phyloP scores from a whole-genome alignment of 2,888 invertebrate species.

The Drosophila macrothrix region DNA sequence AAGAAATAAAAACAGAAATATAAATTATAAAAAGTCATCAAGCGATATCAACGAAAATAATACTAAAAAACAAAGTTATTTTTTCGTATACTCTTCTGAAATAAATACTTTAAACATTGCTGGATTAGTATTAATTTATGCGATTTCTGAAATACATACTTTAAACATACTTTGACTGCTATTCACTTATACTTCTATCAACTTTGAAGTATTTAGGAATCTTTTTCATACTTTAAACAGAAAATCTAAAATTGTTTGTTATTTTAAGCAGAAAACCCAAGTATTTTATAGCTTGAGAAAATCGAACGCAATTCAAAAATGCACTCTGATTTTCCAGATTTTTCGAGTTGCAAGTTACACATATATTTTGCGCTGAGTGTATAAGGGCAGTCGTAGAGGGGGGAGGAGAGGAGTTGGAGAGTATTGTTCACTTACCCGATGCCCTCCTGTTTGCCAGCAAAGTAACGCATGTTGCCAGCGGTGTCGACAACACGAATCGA shows the following conservation, averaged over 20 bases:
- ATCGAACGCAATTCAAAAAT: no score
- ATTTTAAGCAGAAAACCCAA: no score
- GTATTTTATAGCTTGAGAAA: no score
- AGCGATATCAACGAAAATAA: neutral
- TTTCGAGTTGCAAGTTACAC: neutral
- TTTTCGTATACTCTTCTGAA: neutral
- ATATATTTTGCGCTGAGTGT: constrained; percentile 5
- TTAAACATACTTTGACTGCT: neutral
- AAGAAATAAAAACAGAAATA: neutral
- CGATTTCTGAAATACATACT: no score
- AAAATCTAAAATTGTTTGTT: no score
- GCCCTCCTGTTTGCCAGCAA: constrained; percentile 93
- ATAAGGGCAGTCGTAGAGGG: constrained; percentile 1
- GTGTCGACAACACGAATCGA: constrained; percentile 94
- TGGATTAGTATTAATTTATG: neutral
- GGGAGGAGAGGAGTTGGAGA: no score
- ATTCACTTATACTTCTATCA: no score
- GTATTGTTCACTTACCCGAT: constrained; percentile 82
- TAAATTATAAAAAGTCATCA: neutral
- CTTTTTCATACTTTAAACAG: no score
- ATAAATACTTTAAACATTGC: neutral
- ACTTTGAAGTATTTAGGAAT: no score
- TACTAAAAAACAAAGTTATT: neutral
- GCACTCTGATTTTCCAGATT: neutral
- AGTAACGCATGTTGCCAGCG: constrained; percentile 95